These are phyloP conservation scores for Anguilla megastoma DNA, from an alignment of 2,797 vertebrate genomes.

Conservation along the genomic window DNA sequence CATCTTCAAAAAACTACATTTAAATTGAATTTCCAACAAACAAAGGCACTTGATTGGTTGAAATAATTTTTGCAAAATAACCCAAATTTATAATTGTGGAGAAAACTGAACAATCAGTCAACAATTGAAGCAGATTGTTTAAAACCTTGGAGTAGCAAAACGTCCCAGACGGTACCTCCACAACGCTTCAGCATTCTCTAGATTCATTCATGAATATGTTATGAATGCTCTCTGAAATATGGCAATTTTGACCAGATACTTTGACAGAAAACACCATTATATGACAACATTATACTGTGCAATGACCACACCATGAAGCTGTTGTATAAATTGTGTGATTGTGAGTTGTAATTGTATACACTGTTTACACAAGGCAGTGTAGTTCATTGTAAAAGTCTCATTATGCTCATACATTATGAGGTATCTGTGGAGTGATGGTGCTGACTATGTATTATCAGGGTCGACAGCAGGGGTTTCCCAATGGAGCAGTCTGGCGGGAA, in stretches of 20 bases:
- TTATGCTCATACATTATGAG: not conserved
- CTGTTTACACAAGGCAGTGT: not conserved
- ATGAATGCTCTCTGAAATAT: not conserved
- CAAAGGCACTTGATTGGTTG: not conserved
- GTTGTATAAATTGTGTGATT: not conserved
- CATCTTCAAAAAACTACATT: not conserved
- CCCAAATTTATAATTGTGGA: no score
- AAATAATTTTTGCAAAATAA: not conserved
- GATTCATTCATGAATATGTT: not conserved
- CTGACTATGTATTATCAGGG: not conserved
- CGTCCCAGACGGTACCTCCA: not conserved
- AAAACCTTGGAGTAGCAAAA: not conserved
- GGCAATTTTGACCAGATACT: not conserved
- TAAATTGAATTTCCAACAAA: not conserved
- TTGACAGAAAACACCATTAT: not conserved
- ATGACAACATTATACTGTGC: not conserved
- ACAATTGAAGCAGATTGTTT: not conserved
- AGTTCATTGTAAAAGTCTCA: not conserved
- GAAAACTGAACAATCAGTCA: not conserved
- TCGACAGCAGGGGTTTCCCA: not conserved
- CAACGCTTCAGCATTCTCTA: not conserved
- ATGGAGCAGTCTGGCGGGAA: slow-evolving; percentile 25
- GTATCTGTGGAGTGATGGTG: not conserved
- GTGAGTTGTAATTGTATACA: not conserved
- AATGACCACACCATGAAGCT: not conserved